Percentiles rank a stretch among this genome's conserved stretches.
phyloP scores from a whole-genome alignment of 2,113 vertebrate species.

The Pipa parva region DNA sequence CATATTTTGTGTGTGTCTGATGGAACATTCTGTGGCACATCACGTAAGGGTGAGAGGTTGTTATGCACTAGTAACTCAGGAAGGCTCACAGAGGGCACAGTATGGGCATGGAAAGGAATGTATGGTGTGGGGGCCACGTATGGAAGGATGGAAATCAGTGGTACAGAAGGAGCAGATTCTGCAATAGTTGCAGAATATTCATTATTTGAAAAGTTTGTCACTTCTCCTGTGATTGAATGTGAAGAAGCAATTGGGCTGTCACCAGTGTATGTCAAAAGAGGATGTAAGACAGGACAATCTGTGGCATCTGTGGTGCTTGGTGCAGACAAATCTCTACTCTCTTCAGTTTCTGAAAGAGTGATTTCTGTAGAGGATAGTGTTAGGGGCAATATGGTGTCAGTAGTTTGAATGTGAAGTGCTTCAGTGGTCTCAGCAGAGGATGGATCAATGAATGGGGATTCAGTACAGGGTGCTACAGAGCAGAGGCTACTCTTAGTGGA shows the following conservation, averaged over 20 bases:
- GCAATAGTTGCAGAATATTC: no score
- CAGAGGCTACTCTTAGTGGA: neutral
- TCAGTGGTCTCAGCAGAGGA: no score
- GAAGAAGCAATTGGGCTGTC: no score
- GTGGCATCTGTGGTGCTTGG: neutral
- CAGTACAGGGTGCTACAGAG: neutral
- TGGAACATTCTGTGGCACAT: no score
- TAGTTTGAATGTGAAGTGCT: no score
- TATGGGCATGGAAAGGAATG: neutral
- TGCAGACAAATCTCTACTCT: neutral
- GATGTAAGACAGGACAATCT: neutral
- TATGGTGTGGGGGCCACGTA: conserved; percentile 10
- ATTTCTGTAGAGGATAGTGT: no score
- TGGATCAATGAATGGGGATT: no score
- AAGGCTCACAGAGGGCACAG: neutral
- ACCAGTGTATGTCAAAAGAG: neutral
- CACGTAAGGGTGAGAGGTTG: neutral
- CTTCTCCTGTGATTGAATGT: no score
- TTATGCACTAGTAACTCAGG: neutral
- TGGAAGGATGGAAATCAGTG: neutral
- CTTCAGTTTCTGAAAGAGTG: no score
- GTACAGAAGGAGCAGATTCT: neutral
- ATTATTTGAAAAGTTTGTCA: no score
- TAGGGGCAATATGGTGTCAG: no score
- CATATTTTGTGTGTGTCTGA: no score